These are phyloP conservation scores for Arctopsyche grandis DNA, from an alignment of 1,140 invertebrate species.

Conservation along the genomic window DNA sequence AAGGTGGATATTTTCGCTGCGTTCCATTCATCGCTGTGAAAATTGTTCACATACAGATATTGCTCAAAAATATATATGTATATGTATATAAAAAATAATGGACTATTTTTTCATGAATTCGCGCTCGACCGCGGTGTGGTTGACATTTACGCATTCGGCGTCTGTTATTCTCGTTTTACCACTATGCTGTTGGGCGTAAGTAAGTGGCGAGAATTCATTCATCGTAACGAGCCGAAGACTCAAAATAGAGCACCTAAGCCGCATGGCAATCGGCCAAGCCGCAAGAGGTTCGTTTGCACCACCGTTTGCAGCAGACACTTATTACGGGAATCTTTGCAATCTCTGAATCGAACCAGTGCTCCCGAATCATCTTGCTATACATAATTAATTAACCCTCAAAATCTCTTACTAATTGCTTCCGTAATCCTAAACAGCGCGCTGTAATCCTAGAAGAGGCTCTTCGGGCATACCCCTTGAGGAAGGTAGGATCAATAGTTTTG, in stretches of 20 bases:
- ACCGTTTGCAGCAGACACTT: neutral
- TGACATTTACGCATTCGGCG: slow-evolving; percentile 5
- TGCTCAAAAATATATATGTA: neutral
- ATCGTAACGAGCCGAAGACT: slow-evolving; percentile 22
- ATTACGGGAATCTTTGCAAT: neutral
- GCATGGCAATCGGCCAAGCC: slow-evolving; percentile 11
- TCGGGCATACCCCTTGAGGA: no score
- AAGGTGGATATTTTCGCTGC: neutral
- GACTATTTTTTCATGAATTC: neutral
- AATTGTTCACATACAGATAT: neutral
- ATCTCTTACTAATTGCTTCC: neutral
- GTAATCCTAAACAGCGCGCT: no score
- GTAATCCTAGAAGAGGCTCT: no score
- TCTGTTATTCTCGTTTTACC: neutral
- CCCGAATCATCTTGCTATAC: neutral
- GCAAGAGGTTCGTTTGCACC: slow-evolving; percentile 4
- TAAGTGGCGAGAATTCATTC: slow-evolving; percentile 28
- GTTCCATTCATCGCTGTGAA: no score
- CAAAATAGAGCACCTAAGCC: neutral
- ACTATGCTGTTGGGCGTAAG: neutral
- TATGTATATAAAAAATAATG: neutral
- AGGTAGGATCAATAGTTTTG: no score
- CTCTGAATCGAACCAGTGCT: neutral
- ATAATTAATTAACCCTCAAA: neutral
- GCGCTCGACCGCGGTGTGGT: neutral